These are phyloP conservation scores for Steatocranus sp. DNA, from an alignment of 2,797 vertebrate species.

Conservation along the genomic window DNA sequence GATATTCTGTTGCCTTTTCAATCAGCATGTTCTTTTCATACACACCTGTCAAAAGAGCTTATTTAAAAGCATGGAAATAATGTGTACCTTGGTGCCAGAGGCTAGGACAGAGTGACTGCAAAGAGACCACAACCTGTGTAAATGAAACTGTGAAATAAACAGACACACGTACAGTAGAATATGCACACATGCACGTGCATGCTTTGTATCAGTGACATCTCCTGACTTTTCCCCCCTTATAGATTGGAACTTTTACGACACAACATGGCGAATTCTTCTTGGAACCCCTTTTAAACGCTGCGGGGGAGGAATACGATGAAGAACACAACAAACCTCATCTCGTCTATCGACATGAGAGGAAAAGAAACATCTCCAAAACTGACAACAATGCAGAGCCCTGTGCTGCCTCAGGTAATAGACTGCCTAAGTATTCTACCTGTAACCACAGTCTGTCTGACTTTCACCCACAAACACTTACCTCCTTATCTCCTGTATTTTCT, in stretches of 20 bases:
- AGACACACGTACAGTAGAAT: neutral
- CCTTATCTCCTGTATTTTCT: conserved; percentile 38
- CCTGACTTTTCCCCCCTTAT: conserved; percentile 8
- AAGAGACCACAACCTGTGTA: conserved; percentile 2
- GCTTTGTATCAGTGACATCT: conserved; percentile 9
- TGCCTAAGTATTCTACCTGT: conserved; percentile 18
- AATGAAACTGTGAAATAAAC: conserved; percentile 15
- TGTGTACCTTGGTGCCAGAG: conserved; percentile 8
- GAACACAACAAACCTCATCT: conserved; percentile 94
- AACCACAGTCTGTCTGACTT: conserved; percentile 64
- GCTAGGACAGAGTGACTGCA: conserved; percentile 7
- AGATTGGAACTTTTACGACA: conserved; percentile 93
- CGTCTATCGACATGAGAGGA: conserved; percentile 84
- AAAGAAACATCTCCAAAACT: conserved; percentile 48
- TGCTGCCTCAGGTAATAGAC: conserved; percentile 86
- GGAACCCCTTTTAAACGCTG: conserved; percentile 85
- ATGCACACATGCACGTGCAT: neutral
- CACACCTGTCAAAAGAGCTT: conserved; percentile 11
- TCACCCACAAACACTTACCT: conserved; percentile 31
- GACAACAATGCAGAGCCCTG: conserved; percentile 69
- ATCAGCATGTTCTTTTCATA: conserved; percentile 30
- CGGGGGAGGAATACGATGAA: conserved; percentile 83
- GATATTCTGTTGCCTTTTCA: conserved; percentile 10
- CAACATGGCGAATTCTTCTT: conserved; percentile 91
- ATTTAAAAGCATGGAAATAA: conserved; percentile 24